Base-by-base conservation (phyloP, 2,888 invertebrate genomes). In the Oscheius myriophilus region DNA sequence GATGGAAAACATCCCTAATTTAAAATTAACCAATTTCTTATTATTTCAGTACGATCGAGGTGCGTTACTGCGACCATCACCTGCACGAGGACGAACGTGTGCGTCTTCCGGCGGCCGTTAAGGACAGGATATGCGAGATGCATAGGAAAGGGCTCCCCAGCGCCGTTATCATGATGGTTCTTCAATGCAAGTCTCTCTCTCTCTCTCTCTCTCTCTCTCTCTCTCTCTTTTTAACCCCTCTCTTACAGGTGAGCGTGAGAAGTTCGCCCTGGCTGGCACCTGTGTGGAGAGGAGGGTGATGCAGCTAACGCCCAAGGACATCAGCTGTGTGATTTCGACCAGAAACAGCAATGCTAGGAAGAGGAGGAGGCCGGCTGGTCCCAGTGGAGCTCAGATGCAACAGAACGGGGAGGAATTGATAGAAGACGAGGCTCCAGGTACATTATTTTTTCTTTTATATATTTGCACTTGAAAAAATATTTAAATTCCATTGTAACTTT, bases 11-110 rank as follows among this genome's bases (percentile, higher is more conserved):
- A n/a, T n/a, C n/a, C n/a, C n/a, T n/a, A n/a, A n/a, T n/a, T n/a
- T n/a, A n/a, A n/a, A n/a, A n/a, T n/a, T n/a, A n/a, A n/a, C n/a
- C n/a, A n/a, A n/a, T n/a, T 54, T 43, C 25, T 26, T 18, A n/a
- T 41, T 18, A 16, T 58, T 74, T 61, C 65, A 80, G 80, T 63
- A 73, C 69, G 23, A 80, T 80, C 41, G 74, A 77, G 57, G 78
- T 80, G 12, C 74, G 80, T n/a, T 80, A 73, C 58, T 80, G 80
- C 68, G 78, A 78, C 54, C 73, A 76, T 55, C 80, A 80, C 69
- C 67, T 80, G 39, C 80, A 80, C 67, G 76, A 75, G 14, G 80
- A 80, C 55, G 75, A 75, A 45, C 68, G 71, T 21, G 51, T 78
- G 21, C 45, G 76, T 11, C 62, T 78, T 9, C 78, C 78, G 6